Evolutionary conservation across 2,888 invertebrate genomes (phyloP).

Genomic region (Sympetrum striolatum): DNA sequence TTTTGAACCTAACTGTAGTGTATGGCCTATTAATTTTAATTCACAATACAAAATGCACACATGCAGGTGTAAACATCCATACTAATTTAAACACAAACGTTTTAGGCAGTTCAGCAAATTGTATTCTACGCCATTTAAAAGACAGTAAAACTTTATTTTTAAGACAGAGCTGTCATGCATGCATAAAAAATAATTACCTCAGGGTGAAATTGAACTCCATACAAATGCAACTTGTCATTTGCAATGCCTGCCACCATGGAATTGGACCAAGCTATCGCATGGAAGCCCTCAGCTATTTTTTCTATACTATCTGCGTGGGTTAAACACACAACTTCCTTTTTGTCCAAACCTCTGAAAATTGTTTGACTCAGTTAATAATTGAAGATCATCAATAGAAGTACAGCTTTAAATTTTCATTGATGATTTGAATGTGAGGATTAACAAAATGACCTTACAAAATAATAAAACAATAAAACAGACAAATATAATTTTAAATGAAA

Average conservation of each 20-base stretch:
- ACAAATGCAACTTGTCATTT: conserved; percentile 87
- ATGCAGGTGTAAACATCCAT: too few relatives aligned
- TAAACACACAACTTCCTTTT: conserved; percentile 86
- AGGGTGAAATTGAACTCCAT: conserved; percentile 98
- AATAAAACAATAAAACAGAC: too few relatives aligned
- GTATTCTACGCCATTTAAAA: too few relatives aligned
- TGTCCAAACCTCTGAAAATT: conserved; percentile 78
- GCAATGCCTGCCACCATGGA: conserved; percentile 87
- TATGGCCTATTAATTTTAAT: too few relatives aligned
- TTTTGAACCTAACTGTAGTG: too few relatives aligned
- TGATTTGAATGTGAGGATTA: background rate
- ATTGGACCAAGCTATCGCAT: conserved; percentile 83
- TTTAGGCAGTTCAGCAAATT: too few relatives aligned
- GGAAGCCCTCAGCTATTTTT: conserved; percentile 87
- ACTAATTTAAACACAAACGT: too few relatives aligned
- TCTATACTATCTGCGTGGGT: conserved; percentile 98
- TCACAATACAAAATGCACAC: too few relatives aligned
- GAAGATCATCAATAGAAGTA: background rate
- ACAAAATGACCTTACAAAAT: too few relatives aligned
- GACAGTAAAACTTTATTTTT: too few relatives aligned
- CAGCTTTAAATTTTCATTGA: background rate
- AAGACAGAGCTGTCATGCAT: too few relatives aligned
- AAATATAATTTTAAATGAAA: too few relatives aligned
- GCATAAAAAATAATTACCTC: conserved; percentile 68
- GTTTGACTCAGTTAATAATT: background rate